Percentiles rank a stretch among this genome's conserved stretches.
phyloP scores from a whole-genome alignment of 2,113 vertebrate species.

The Tauraco erythrolophus region DNA sequence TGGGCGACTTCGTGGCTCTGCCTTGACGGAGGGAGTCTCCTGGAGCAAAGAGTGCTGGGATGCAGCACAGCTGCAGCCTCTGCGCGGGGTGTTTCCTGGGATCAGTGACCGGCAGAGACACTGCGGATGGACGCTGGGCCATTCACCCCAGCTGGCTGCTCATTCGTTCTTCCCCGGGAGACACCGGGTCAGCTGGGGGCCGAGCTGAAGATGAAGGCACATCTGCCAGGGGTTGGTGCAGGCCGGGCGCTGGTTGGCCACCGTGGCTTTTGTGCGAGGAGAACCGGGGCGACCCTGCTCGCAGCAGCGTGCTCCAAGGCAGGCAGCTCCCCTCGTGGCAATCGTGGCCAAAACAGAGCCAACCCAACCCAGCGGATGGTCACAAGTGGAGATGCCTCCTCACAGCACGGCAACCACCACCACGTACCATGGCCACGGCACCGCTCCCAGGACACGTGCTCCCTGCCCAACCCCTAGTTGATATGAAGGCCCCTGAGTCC shows the following conservation, averaged over 20 bases:
- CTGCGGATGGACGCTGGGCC: rapidly evolving
- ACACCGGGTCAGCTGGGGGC: background rate
- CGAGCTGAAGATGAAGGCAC: background rate
- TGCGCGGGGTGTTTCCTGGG: background rate
- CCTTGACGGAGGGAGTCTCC: background rate
- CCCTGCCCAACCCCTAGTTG: background rate
- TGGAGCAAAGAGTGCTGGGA: background rate
- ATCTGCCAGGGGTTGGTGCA: background rate
- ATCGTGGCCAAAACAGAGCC: background rate
- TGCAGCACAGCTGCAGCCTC: background rate
- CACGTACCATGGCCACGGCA: rapidly evolving
- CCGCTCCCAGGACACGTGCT: background rate
- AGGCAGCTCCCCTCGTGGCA: background rate
- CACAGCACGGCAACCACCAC: rapidly evolving
- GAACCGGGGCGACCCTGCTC: background rate
- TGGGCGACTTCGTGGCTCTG: background rate
- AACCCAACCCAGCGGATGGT: background rate
- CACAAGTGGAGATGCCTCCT: background rate
- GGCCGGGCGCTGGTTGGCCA: rapidly evolving
- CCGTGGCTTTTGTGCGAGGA: background rate
- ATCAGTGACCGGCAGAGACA: rapidly evolving
- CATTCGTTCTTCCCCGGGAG: rapidly evolving
- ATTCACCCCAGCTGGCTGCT: background rate
- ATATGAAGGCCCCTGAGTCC: rapidly evolving
- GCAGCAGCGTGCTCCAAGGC: background rate